Conservation (phyloP, 2,113 vertebrate genomes). For the Dendropsophus ebraccatus region DNA sequence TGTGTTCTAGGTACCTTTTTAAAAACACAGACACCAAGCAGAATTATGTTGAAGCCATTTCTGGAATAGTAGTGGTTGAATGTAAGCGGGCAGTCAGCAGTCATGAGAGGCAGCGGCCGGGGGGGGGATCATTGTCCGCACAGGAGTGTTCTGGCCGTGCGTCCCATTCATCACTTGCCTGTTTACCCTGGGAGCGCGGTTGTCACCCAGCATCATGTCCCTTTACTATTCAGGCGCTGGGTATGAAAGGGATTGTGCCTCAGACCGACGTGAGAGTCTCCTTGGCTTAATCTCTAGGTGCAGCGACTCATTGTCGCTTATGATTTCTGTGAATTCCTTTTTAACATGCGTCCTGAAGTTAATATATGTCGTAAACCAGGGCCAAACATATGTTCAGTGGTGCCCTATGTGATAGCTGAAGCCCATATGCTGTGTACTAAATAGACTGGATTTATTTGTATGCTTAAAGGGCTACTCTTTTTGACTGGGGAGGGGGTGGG, state of each 20-base stretch:
- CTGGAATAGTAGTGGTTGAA: constrained; percentile 22
- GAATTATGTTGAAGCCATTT: constrained; percentile 15
- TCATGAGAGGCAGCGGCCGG: not conserved
- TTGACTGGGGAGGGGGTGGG: no score
- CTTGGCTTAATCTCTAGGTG: not conserved
- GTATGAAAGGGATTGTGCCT: not conserved
- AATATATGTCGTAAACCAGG: no score
- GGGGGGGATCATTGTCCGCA: constrained; percentile 17
- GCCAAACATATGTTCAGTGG: not conserved
- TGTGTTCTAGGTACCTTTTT: not conserved
- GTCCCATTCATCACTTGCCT: not conserved
- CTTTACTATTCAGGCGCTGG: not conserved
- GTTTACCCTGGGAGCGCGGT: not conserved
- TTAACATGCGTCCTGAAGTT: not conserved
- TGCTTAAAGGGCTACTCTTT: no score
- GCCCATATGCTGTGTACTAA: no score
- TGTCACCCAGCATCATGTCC: not conserved
- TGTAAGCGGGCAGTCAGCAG: constrained; percentile 40
- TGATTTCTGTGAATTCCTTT: no score
- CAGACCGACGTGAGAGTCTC: not conserved
- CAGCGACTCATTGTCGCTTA: no score
- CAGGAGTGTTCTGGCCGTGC: constrained; percentile 6
- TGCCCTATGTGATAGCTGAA: not conserved
- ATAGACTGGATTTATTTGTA: no score
- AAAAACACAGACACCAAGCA: not conserved